These are phyloP conservation scores for Camptogramma bilineatum DNA, from an alignment of 2,888 invertebrate species.

Conservation along the genomic window DNA sequence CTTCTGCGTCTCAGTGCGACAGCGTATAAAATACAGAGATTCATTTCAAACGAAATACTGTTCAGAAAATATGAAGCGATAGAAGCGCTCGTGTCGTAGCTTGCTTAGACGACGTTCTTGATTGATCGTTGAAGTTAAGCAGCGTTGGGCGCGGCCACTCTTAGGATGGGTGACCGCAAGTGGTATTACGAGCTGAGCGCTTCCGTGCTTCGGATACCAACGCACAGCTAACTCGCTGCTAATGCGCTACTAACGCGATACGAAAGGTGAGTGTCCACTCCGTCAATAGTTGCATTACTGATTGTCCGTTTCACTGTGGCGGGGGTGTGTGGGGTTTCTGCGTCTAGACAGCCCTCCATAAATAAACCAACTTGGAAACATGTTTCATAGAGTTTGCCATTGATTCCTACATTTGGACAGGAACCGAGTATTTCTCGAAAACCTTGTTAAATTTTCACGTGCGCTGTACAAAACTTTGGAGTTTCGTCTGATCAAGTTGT, in stretches of 20 bases:
- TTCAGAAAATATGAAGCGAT: no score
- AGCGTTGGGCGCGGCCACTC: no score
- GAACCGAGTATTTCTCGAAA: constrained; percentile 15
- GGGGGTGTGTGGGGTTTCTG: constrained; percentile 28
- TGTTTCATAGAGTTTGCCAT: constrained; percentile 38
- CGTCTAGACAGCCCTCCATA: constrained; percentile 36
- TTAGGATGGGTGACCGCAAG: no score
- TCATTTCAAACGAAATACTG: constrained; percentile 1
- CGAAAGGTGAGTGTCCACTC: no score
- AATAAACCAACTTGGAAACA: constrained; percentile 37
- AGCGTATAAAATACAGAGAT: constrained; percentile 26
- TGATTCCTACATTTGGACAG: constrained; percentile 35
- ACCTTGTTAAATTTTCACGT: constrained; percentile 26
- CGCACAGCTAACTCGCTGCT: no score
- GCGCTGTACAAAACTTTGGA: not conserved
- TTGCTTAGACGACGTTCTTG: no score
- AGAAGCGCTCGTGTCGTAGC: no score
- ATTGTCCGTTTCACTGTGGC: constrained; percentile 13
- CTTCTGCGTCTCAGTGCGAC: constrained; percentile 47
- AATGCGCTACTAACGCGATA: no score
- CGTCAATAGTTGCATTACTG: no score
- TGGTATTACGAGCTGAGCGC: no score
- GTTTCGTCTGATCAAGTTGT: constrained; percentile 9
- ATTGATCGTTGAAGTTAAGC: no score
- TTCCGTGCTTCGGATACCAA: not conserved